Conservation (phyloP, 92 coral and sea anemone species). For the Zoanthus solanderi region DNA sequence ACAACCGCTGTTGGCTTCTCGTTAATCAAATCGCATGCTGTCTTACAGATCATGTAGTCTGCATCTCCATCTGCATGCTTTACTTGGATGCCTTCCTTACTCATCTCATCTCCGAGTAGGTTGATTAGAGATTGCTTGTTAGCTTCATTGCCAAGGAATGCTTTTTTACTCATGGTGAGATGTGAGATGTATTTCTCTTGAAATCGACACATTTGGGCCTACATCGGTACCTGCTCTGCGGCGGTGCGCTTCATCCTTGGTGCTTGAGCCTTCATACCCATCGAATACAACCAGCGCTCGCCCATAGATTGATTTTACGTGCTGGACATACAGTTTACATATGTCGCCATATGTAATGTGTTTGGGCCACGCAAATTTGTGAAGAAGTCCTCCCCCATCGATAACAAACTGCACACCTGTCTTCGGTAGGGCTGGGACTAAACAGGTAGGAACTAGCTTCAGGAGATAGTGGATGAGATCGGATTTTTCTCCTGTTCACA, state of each 20-base stretch:
- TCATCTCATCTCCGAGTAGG: neutral
- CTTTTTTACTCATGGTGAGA: constrained; percentile 43
- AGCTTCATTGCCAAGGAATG: constrained; percentile 10
- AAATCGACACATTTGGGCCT: constrained; percentile 28
- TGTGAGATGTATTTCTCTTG: constrained; percentile 53
- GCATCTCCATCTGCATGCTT: neutral
- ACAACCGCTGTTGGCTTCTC: neutral
- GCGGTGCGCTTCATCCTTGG: constrained; percentile 35
- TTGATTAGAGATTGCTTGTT: neutral
- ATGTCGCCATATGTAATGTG: constrained; percentile 39
- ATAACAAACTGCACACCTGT: constrained; percentile 37
- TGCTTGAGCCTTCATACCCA: constrained; percentile 50
- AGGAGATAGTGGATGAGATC: neutral
- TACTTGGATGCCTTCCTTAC: neutral
- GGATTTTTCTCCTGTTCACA: constrained; percentile 45
- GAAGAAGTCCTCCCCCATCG: constrained; percentile 26
- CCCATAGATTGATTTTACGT: constrained; percentile 23
- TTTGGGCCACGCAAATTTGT: constrained; percentile 59
- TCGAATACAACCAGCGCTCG: constrained; percentile 38
- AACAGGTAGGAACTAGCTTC: constrained; percentile 30
- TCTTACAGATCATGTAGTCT: neutral
- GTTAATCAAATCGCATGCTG: neutral
- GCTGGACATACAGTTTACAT: constrained; percentile 40
- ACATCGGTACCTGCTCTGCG: constrained; percentile 23
- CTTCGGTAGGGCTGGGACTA: constrained; percentile 29